Evolutionary conservation across 1,140 invertebrate species (phyloP).

Genomic region (Drosophila pallidifrons): DNA sequence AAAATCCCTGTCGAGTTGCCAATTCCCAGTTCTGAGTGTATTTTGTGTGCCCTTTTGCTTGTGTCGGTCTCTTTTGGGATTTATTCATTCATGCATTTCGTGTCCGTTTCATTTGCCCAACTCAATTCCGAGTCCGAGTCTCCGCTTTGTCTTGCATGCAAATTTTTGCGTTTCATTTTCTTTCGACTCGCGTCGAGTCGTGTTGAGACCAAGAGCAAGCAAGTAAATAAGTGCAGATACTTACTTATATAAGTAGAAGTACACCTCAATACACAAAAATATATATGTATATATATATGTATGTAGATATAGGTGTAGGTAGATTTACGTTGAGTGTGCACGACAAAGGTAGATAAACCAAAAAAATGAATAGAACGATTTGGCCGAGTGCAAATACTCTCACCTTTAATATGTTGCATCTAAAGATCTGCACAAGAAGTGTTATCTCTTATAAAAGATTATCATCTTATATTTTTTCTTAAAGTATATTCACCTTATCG

Average conservation of each 20-base stretch:
- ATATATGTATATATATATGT: not conserved
- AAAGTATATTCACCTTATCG: too few species aligned
- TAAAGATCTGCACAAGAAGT: too few species aligned
- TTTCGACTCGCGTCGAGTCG: slow-evolving; percentile 11
- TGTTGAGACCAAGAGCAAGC: slow-evolving; percentile 1
- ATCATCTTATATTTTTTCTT: too few species aligned
- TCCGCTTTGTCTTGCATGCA: slow-evolving; percentile 62
- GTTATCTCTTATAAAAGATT: too few species aligned
- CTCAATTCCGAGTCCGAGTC: slow-evolving; percentile 2
- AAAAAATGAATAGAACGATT: slow-evolving; percentile 2
- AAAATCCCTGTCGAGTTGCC: slow-evolving; percentile 7
- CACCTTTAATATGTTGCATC: not conserved
- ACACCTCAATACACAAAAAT: not conserved
- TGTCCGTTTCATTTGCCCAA: slow-evolving; percentile 44
- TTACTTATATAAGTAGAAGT: slow-evolving; percentile 17
- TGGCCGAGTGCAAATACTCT: not conserved
- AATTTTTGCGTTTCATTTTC: slow-evolving; percentile 60
- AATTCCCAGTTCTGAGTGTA: slow-evolving; percentile 1
- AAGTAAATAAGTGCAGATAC: slow-evolving; percentile 23
- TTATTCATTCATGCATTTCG: slow-evolving; percentile 67
- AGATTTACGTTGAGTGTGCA: slow-evolving; percentile 60
- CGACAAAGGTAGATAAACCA: slow-evolving; percentile 15
- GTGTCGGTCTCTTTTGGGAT: slow-evolving; percentile 45
- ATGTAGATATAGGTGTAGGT: slow-evolving; percentile 33
- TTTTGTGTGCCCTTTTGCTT: slow-evolving; percentile 4